Conservation (phyloP, 2,797 vertebrate genomes). For the Meda fulgida region DNA sequence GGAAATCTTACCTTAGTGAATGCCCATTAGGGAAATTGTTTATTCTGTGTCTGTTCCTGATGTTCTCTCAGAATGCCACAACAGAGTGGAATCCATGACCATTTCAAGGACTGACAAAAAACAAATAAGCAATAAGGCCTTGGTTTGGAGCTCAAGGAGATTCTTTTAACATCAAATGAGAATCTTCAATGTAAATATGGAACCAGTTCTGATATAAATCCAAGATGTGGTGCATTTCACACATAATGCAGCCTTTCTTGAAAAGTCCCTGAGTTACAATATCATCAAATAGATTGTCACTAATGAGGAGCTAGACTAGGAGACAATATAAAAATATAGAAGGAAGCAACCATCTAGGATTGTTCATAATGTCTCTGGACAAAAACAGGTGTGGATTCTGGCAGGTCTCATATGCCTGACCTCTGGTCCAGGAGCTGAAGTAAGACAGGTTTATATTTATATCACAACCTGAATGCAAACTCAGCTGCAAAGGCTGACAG, state of each 20-base stretch:
- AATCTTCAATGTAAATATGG: background rate
- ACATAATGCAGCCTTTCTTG: background rate
- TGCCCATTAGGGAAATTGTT: background rate
- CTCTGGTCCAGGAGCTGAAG: background rate
- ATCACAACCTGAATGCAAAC: background rate
- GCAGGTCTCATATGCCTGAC: background rate
- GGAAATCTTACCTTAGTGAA: background rate
- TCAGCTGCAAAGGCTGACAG: background rate
- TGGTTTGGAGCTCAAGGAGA: background rate
- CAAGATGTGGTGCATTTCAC: background rate
- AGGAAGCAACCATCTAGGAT: background rate
- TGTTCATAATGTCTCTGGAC: background rate
- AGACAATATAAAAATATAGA: background rate
- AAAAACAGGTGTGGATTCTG: constrained; percentile 4
- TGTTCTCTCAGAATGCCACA: constrained; percentile 15
- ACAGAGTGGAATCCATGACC: background rate
- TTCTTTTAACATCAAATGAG: background rate
- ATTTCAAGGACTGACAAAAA: constrained; percentile 21
- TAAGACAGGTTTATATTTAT: background rate
- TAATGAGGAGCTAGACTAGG: background rate
- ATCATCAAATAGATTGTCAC: background rate
- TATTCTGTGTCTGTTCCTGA: background rate
- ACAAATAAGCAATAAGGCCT: background rate
- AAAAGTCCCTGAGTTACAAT: background rate
- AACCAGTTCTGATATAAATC: background rate